A percentile compares a stretch with the other conserved stretches of the same genome.
phyloP scores from a whole-genome alignment of 2,113 vertebrate species.

The Hoplias malabaricus region DNA sequence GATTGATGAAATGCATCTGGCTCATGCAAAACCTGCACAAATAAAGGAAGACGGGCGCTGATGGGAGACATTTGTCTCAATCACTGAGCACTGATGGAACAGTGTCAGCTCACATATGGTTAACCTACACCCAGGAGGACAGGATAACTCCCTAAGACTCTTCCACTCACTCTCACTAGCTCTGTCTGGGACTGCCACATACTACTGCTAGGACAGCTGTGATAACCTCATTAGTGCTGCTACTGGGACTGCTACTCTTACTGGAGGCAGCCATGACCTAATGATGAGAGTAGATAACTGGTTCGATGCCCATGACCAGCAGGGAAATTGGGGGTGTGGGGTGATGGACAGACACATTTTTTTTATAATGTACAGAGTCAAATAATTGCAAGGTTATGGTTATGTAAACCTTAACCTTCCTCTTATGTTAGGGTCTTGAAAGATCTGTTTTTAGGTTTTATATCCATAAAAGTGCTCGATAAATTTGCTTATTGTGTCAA shows the following conservation, averaged over 20 bases:
- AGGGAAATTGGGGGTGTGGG: too few relatives aligned
- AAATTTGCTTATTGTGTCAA: too few relatives aligned
- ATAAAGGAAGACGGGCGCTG: neutral
- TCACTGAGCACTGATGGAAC: neutral
- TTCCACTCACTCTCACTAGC: neutral
- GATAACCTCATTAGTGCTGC: neutral
- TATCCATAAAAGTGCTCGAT: too few relatives aligned
- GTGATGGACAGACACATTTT: too few relatives aligned
- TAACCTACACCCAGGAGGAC: neutral
- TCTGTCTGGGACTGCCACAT: neutral
- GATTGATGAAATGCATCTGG: conserved; percentile 11
- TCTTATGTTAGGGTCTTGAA: too few relatives aligned
- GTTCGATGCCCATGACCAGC: too few relatives aligned
- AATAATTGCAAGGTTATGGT: too few relatives aligned
- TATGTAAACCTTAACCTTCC: too few relatives aligned
- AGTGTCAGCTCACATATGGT: neutral
- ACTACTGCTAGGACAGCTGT: neutral
- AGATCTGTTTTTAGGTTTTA: too few relatives aligned
- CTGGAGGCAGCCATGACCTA: too few relatives aligned
- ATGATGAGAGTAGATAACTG: too few relatives aligned
- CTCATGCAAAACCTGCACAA: neutral
- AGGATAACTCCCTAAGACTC: neutral
- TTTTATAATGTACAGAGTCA: too few relatives aligned
- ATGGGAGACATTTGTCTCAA: neutral
- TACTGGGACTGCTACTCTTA: neutral